These are phyloP conservation scores for Pyralis farinalis DNA, from an alignment of 2,888 invertebrate species.

Conservation along the genomic window DNA sequence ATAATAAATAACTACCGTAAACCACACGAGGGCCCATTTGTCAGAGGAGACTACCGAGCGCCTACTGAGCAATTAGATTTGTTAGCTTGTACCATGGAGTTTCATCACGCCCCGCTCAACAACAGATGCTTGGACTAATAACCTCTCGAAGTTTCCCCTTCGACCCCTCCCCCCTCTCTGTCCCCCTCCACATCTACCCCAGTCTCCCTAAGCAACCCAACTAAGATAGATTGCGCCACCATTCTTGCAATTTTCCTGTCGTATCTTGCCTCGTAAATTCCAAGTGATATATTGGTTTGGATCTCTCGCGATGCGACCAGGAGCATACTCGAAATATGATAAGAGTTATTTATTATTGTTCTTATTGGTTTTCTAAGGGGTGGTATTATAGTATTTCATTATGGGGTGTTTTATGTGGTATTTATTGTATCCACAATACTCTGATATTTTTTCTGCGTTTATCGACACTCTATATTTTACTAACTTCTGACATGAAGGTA, in stretches of 20 bases:
- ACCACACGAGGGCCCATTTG: slow-evolving; percentile 70
- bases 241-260: slow-evolving; percentile 97
- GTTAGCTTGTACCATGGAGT: slow-evolving; percentile 79
- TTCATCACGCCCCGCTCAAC: slow-evolving; percentile 80
- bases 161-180: slow-evolving; percentile 40
- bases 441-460: not conserved
- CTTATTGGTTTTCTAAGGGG: slow-evolving; percentile 79
- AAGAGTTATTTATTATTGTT: slow-evolving; percentile 82
- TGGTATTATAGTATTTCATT: slow-evolving; percentile 36
- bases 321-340: slow-evolving; percentile 82
- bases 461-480: not conserved
- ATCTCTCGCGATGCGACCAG: slow-evolving; percentile 81
- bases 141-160: slow-evolving; percentile 81
- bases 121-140: slow-evolving; percentile 83
- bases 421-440: slow-evolving; percentile 27
- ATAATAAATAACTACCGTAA: slow-evolving; percentile 61
- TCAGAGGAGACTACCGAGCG: slow-evolving; percentile 64
- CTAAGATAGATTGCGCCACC: slow-evolving; percentile 95
- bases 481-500: too few relatives aligned
- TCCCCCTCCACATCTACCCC: slow-evolving; percentile 53
- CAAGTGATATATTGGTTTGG: slow-evolving; percentile 89
- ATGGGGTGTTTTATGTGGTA: slow-evolving; percentile 47
- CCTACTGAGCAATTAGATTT: slow-evolving; percentile 81
- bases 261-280: slow-evolving; percentile 94
- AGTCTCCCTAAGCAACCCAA: slow-evolving; percentile 81